Conservation (phyloP, 2,797 vertebrate species). For the Gobio occitaniae region DNA sequence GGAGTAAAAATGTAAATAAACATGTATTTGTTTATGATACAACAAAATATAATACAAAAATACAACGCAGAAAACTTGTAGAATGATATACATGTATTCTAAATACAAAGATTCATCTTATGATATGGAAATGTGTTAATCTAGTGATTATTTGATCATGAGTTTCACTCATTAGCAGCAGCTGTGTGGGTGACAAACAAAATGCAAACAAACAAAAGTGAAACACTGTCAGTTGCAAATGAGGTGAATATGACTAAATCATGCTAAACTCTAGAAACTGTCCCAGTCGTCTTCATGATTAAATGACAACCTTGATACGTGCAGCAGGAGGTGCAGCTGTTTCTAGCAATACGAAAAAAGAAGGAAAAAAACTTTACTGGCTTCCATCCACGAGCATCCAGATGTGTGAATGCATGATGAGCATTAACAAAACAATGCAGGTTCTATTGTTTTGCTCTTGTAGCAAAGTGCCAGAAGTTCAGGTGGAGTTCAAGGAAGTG, state of each 20-base stretch:
- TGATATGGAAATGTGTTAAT: not conserved
- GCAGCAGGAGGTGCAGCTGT: conserved; percentile 36
- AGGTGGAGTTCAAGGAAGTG: conserved; percentile 39
- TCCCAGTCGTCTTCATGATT: conserved; percentile 9
- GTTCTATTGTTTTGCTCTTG: conserved; percentile 25
- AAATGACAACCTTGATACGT: conserved; percentile 9
- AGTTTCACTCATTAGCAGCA: not conserved
- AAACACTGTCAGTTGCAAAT: conserved; percentile 12
- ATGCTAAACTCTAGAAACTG: not conserved
- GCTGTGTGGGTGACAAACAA: conserved; percentile 24
- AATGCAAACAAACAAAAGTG: conserved; percentile 15
- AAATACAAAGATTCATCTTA: not conserved
- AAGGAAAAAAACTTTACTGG: conserved; percentile 20
- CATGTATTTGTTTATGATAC: too few species aligned
- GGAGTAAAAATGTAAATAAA: not conserved
- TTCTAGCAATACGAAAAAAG: conserved; percentile 42
- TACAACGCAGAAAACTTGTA: not conserved
- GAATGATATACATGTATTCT: not conserved
- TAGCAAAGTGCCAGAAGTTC: conserved; percentile 38
- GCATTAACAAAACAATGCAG: conserved; percentile 26
- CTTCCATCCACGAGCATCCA: conserved; percentile 50
- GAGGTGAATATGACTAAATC: conserved; percentile 39
- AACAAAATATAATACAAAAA: too few species aligned
- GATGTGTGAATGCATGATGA: conserved; percentile 36
- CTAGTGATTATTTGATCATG: not conserved